A percentile compares a stretch with the other conserved stretches of the same genome.
Evolutionary conservation across 1,140 invertebrate genomes (phyloP).

Genomic region (Caenorhabditis latens): DNA sequence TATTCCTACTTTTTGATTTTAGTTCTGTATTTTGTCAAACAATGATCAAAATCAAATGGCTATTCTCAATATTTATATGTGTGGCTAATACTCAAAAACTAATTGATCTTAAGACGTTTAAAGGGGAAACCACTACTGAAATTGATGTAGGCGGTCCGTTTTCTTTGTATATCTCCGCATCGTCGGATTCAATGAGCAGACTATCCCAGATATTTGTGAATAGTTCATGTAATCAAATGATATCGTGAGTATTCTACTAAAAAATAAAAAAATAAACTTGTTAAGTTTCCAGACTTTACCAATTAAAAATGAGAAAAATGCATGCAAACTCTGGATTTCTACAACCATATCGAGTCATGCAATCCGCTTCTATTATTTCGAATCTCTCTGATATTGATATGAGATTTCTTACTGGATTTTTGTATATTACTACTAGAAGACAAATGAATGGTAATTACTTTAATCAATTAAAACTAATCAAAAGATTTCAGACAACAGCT

Average conservation of each 20-base stretch:
- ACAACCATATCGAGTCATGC: background rate
- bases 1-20: too few species aligned
- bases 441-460: constrained; percentile 5
- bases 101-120: background rate
- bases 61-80: background rate
- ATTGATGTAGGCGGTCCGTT: background rate
- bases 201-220: background rate
- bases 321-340: background rate
- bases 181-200: background rate
- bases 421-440: background rate
- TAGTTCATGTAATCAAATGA: background rate
- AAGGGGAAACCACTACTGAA: background rate
- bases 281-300: background rate
- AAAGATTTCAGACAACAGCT: background rate
- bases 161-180: background rate
- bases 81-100: background rate
- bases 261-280: too few species aligned
- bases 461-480: too few species aligned
- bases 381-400: background rate
- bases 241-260: background rate
- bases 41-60: background rate
- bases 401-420: constrained; percentile 1
- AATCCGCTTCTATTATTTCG: constrained; percentile 6
- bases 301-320: constrained; percentile 17
- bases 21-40: background rate